Evolutionary conservation across 2,888 invertebrate genomes (phyloP).

Genomic region (Shargacucullia verbasci): DNA sequence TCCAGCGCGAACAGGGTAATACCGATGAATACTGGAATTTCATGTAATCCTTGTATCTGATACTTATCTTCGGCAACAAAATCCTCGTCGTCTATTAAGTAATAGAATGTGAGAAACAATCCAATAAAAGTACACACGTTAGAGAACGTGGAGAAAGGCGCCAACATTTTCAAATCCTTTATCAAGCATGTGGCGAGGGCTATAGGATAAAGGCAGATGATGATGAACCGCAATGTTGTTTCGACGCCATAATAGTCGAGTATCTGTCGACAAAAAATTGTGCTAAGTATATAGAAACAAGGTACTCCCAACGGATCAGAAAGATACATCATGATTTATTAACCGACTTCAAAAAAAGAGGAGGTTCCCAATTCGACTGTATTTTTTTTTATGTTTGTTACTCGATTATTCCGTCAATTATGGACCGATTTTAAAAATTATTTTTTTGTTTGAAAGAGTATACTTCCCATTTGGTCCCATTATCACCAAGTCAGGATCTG

Average conservation of each 20-base stretch:
- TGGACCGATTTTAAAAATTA: no score
- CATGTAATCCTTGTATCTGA: slow-evolving; percentile 81
- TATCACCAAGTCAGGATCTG: no score
- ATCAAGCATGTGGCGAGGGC: slow-evolving; percentile 90
- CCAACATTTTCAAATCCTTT: slow-evolving; percentile 92
- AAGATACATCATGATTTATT: no score
- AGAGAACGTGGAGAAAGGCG: slow-evolving; percentile 94
- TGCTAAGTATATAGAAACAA: not conserved
- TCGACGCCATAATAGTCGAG: slow-evolving; percentile 77
- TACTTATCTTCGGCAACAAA: slow-evolving; percentile 82
- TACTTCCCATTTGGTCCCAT: no score
- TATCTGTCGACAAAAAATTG: slow-evolving; percentile 76
- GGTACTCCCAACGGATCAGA: no score
- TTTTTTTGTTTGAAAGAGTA: no score
- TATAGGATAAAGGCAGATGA: slow-evolving; percentile 89
- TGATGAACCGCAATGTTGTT: slow-evolving; percentile 85
- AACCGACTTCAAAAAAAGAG: no score
- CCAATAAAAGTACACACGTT: slow-evolving; percentile 93
- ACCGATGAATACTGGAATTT: slow-evolving; percentile 94
- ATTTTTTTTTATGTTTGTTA: no score
- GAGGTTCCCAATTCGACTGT: no score
- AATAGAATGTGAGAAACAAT: slow-evolving; percentile 92
- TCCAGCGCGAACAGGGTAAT: slow-evolving; percentile 92
- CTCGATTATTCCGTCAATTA: no score
- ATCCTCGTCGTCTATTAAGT: slow-evolving; percentile 91